phyloP scores from a whole-genome alignment of 2,797 vertebrate species.

The Poeciliopsis gracilis region DNA sequence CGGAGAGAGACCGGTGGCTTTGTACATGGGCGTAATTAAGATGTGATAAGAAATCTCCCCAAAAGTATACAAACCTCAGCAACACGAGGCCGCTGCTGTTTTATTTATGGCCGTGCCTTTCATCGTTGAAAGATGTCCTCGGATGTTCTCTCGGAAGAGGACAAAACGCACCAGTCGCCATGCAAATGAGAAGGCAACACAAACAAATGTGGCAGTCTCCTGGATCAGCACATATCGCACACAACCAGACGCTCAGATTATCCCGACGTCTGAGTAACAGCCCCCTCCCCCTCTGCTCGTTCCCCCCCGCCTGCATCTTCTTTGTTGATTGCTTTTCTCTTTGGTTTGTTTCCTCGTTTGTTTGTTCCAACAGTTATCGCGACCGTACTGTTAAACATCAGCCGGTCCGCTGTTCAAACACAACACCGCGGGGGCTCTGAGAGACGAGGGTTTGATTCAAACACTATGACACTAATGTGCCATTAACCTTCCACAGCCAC shows the following conservation, averaged over 20 bases:
- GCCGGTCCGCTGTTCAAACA: constrained; percentile 30
- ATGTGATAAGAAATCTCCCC: constrained; percentile 49
- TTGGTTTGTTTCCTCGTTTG: constrained; percentile 58
- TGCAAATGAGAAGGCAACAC: constrained; percentile 70
- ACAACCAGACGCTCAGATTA: constrained; percentile 60
- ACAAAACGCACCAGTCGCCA: constrained; percentile 61
- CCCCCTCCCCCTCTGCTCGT: constrained; percentile 2
- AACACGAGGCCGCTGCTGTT: constrained; percentile 55
- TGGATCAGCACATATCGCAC: constrained; percentile 63
- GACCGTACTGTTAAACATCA: constrained; percentile 22
- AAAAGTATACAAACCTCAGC: constrained; percentile 58
- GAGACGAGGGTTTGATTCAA: constrained; percentile 46
- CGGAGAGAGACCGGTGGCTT: constrained; percentile 20
- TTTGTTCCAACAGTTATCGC: constrained; percentile 38
- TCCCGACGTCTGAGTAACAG: constrained; percentile 56
- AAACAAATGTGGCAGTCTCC: constrained; percentile 66
- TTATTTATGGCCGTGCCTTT: constrained; percentile 66
- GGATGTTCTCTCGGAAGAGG: constrained; percentile 55
- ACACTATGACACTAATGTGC: constrained; percentile 53
- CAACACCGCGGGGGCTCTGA: constrained; percentile 11
- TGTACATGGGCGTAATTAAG: constrained; percentile 54
- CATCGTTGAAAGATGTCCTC: constrained; percentile 71
- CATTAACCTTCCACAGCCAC: constrained; percentile 55
- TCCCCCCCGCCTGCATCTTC: constrained; percentile 18
- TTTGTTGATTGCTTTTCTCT: constrained; percentile 57